These are phyloP conservation scores for Phylloscopus trochiloides DNA, from an alignment of 2,113 vertebrate species.

Conservation along the genomic window DNA sequence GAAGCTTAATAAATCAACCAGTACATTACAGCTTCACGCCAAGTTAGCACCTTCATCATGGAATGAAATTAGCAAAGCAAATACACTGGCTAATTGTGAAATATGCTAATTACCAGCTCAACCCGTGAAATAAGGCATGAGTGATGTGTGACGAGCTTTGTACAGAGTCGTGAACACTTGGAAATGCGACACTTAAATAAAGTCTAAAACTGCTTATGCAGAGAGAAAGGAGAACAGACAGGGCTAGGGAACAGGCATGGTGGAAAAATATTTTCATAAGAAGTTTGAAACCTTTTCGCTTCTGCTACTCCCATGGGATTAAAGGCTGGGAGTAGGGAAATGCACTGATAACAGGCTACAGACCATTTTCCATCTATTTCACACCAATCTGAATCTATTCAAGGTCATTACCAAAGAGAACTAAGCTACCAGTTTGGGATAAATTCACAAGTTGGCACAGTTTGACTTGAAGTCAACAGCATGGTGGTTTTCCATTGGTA, in stretches of 20 bases:
- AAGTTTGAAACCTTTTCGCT: slow-evolving; percentile 63
- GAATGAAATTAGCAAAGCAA: slow-evolving; percentile 82
- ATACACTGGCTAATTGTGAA: slow-evolving; percentile 78
- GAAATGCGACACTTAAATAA: slow-evolving; percentile 80
- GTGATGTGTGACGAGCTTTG: slow-evolving; percentile 73
- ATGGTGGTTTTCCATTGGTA: slow-evolving; percentile 7
- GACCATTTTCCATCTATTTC: slow-evolving; percentile 47
- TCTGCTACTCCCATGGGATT: slow-evolving; percentile 41
- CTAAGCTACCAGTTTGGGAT: neutral
- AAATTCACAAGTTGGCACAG: slow-evolving; percentile 20
- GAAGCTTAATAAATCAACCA: slow-evolving; percentile 78
- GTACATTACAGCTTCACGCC: slow-evolving; percentile 78
- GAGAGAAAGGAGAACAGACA: slow-evolving; percentile 71
- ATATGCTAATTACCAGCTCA: slow-evolving; percentile 79
- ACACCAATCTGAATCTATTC: slow-evolving; percentile 38
- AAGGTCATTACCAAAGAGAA: slow-evolving; percentile 7
- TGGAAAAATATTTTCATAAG: slow-evolving; percentile 53
- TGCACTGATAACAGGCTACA: slow-evolving; percentile 9
- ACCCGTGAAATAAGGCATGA: slow-evolving; percentile 78
- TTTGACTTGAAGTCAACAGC: slow-evolving; percentile 32
- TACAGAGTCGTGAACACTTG: slow-evolving; percentile 71
- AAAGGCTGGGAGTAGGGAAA: slow-evolving; percentile 38
- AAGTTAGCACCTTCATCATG: slow-evolving; percentile 79
- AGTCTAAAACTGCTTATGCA: slow-evolving; percentile 74
- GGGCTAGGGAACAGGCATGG: slow-evolving; percentile 56